Evolutionary conservation across 2,888 invertebrate species (phyloP).

Genomic region (Cataglyphis rosenhaueri): DNA sequence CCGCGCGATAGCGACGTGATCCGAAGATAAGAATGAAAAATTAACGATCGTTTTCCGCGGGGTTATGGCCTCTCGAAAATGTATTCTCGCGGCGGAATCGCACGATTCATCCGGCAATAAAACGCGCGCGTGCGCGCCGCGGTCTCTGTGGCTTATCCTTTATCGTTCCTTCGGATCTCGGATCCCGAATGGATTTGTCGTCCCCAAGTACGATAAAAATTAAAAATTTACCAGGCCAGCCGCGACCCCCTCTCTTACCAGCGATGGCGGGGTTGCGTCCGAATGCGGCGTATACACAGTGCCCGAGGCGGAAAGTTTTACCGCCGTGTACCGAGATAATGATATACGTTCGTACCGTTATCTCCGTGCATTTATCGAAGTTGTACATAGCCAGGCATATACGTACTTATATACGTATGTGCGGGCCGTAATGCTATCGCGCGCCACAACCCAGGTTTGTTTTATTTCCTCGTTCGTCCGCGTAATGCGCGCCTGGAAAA

Average conservation of each 20-base stretch:
- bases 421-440: slow-evolving; percentile 63
- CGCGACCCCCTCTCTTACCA: neutral
- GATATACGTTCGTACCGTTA: slow-evolving; percentile 77
- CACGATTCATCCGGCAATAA: slow-evolving; percentile 56
- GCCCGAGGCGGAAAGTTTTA: slow-evolving; percentile 69
- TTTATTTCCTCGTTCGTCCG: slow-evolving; percentile 72
- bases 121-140: slow-evolving; percentile 40
- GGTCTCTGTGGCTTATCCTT: slow-evolving; percentile 54
- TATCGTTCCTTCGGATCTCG: slow-evolving; percentile 70
- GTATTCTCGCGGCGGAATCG: slow-evolving; percentile 43
- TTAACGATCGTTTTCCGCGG: slow-evolving; percentile 48
- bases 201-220: slow-evolving; percentile 73
- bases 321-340: slow-evolving; percentile 77
- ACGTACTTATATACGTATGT: neutral
- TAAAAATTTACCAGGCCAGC: slow-evolving; percentile 71
- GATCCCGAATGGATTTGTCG: slow-evolving; percentile 70
- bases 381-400: slow-evolving; percentile 68
- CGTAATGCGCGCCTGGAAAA: slow-evolving; percentile 72
- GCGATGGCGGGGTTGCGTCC: slow-evolving; percentile 54
- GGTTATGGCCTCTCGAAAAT: slow-evolving; percentile 47
- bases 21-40: slow-evolving; percentile 48
- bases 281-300: slow-evolving; percentile 48
- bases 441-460: slow-evolving; percentile 63
- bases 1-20: neutral
- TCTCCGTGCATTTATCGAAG: slow-evolving; percentile 78